Conservation (phyloP, 64 coral and sea anemone species). For the Anthopleura sola region DNA sequence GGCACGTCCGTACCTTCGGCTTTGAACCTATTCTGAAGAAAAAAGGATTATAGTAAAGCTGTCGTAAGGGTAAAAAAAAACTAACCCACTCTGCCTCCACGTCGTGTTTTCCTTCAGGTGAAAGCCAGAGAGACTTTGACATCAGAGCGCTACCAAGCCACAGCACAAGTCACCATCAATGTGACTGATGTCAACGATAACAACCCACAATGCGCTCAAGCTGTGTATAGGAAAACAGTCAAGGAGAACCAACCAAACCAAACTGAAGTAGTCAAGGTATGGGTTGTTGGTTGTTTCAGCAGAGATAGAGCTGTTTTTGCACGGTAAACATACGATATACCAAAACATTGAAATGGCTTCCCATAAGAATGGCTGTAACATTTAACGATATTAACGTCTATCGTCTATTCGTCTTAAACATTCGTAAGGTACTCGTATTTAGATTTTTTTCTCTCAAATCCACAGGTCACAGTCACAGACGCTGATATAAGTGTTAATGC, state of each 20-base stretch:
- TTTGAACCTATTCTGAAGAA: too few species aligned
- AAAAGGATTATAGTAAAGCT: too few species aligned
- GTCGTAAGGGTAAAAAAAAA: too few species aligned
- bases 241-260: conserved; percentile 60
- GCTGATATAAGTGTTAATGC: conserved; percentile 58
- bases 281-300: neutral
- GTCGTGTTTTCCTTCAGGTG: conserved; percentile 21
- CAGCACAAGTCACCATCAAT: conserved; percentile 63
- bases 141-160: conserved; percentile 46
- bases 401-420: too few species aligned
- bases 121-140: conserved; percentile 73
- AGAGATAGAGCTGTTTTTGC: neutral
- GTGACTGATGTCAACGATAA: conserved; percentile 96
- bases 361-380: too few species aligned
- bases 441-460: neutral
- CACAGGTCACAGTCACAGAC: conserved; percentile 59
- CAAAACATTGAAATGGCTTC: too few species aligned
- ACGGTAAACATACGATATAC: neutral
- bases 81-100: neutral
- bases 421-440: neutral
- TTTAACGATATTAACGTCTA: too few species aligned
- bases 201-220: conserved; percentile 61
- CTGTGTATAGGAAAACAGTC: conserved; percentile 64
- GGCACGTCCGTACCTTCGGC: too few species aligned
- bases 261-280: conserved; percentile 65